Evolutionary conservation across 2,113 vertebrate genomes (phyloP).

Genomic region (Microtus pennsylvanicus): DNA sequence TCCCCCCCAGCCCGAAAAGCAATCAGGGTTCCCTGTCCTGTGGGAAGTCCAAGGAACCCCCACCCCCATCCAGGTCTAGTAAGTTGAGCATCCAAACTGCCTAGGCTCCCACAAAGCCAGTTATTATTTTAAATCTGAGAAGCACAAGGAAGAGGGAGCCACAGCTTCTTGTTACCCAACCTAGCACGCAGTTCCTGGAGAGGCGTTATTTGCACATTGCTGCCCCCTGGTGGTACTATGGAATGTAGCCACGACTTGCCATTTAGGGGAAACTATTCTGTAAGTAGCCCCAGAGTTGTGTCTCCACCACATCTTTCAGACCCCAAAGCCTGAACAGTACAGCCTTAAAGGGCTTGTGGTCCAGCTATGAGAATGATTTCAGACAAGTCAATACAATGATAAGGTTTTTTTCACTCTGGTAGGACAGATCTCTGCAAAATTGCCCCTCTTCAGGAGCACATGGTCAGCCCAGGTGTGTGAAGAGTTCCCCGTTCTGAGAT

Average conservation of each 20-base stretch:
- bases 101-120: no score
- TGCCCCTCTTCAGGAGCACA: neutral
- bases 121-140: conserved; percentile 46
- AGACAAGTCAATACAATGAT: neutral
- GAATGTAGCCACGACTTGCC: neutral
- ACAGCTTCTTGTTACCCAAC: neutral
- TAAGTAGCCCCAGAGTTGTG: accelerated
- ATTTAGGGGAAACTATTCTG: neutral
- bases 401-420: neutral
- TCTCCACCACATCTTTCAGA: neutral
- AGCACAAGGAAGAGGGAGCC: neutral
- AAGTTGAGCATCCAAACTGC: no score
- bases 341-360: neutral
- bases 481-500: neutral
- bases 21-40: no score
- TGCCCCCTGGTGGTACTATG: conserved; percentile 71
- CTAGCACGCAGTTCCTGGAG: neutral
- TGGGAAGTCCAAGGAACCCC: no score
- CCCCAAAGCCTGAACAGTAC: neutral
- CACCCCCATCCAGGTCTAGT: no score
- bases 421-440: neutral
- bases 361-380: neutral
- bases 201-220: conserved; percentile 73
- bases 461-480: neutral
- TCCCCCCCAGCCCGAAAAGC: no score